These are phyloP conservation scores for Pammene fasciana DNA, from an alignment of 2,888 invertebrate species.

Conservation along the genomic window DNA sequence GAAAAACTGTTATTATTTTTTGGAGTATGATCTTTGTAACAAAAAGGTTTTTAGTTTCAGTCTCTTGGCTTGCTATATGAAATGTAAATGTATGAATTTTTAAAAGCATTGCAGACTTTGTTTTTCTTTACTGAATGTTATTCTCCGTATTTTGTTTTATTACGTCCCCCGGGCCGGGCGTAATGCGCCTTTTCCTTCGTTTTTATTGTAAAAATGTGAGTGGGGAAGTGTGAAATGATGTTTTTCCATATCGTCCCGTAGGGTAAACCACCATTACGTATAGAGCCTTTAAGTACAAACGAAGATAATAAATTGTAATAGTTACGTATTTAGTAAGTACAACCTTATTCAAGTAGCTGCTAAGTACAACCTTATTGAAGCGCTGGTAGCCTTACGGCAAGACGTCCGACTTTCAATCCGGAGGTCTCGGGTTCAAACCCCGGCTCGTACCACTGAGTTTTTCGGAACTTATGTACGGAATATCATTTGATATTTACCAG, in stretches of 20 bases:
- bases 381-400: too few species aligned
- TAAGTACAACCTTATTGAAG: too few species aligned
- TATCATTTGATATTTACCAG: too few species aligned
- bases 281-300: conserved; percentile 6
- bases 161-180: conserved; percentile 50
- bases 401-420: too few species aligned
- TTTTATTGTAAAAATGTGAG: conserved; percentile 54
- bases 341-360: too few species aligned
- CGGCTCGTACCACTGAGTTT: too few species aligned
- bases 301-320: neutral
- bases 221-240: conserved; percentile 64
- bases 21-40: too few species aligned
- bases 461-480: too few species aligned
- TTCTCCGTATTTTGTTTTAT: conserved; percentile 40
- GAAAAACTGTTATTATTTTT: too few species aligned
- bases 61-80: neutral
- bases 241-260: conserved; percentile 59
- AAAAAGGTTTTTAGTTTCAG: neutral
- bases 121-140: conserved; percentile 35
- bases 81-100: conserved; percentile 7
- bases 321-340: neutral
- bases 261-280: conserved; percentile 53
- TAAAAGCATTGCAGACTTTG: conserved; percentile 5
- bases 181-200: conserved; percentile 52
- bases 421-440: too few species aligned